Evolutionary conservation across 2,888 invertebrate species (phyloP).

Genomic region (Clepsis dumicolana): DNA sequence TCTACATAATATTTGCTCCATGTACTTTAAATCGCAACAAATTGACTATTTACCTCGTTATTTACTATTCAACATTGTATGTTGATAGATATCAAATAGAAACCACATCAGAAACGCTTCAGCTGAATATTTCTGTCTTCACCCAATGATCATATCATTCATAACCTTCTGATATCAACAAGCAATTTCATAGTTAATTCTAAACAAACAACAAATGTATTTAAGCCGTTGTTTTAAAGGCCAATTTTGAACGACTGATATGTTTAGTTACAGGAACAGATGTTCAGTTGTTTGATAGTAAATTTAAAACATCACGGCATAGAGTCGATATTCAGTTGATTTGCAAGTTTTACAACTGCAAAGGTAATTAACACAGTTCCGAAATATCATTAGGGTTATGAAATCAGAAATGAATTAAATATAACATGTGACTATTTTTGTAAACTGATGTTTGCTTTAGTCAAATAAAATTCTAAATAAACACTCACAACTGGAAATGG

Average conservation of each 20-base stretch:
- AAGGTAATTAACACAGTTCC: not conserved
- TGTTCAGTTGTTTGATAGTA: not conserved
- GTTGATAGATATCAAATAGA: not conserved
- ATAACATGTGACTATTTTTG: not conserved
- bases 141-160: not conserved
- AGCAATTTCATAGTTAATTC: not conserved
- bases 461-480: no score
- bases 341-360: not conserved
- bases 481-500: no score
- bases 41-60: slow-evolving; percentile 4
- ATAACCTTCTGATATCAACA: not conserved
- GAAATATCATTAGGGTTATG: not conserved
- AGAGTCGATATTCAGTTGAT: not conserved
- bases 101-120: not conserved
- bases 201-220: not conserved
- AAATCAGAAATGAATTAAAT: not conserved
- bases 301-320: not conserved
- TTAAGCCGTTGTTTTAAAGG: not conserved
- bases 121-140: not conserved
- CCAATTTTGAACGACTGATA: not conserved
- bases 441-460: no score
- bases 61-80: slow-evolving; percentile 4
- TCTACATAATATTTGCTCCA: not conserved
- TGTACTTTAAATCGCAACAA: slow-evolving; percentile 8
- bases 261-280: not conserved